A percentile compares a stretch with the other conserved stretches of the same genome.
phyloP scores from a whole-genome alignment of 1,140 invertebrate species.

The Saccostrea cuccullata region DNA sequence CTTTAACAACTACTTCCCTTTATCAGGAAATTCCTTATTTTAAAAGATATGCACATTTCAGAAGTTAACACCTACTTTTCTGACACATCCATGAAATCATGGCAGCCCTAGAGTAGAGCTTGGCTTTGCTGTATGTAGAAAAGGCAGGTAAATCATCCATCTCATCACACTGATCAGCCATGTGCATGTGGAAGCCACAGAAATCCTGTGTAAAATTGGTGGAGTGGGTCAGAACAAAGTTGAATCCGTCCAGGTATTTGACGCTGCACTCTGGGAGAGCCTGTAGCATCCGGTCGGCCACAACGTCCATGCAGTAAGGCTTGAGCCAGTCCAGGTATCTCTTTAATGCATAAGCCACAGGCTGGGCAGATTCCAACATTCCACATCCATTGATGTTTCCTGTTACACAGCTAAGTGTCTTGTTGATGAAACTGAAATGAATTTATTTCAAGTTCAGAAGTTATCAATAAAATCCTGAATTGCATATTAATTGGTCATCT shows the following conservation, averaged over 20 bases:
- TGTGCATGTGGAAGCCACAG: background rate
- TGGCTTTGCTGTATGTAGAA: background rate
- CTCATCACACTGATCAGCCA: background rate
- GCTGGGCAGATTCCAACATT: constrained; percentile 3
- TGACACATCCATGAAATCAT: constrained; percentile 30
- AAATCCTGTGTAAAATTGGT: constrained; percentile 14
- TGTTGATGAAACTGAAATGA: constrained; percentile 18
- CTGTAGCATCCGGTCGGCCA: background rate
- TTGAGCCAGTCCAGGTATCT: constrained; percentile 11
- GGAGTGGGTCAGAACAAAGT: background rate
- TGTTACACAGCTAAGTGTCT: constrained; percentile 10
- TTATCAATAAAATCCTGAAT: too few relatives aligned
- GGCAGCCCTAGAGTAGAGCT: background rate
- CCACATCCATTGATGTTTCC: constrained; percentile 25
- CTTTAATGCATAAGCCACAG: background rate
- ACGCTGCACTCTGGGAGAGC: background rate
- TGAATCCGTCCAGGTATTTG: constrained; percentile 33
- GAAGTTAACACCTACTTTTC: background rate
- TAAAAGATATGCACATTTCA: too few relatives aligned
- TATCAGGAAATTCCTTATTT: too few relatives aligned
- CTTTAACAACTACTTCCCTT: too few relatives aligned
- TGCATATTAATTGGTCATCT: too few relatives aligned
- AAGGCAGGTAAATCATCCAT: background rate
- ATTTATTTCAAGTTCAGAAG: background rate
- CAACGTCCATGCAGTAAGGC: constrained; percentile 5